These are phyloP conservation scores for Sminthurinus aureus DNA, from an alignment of 2,888 invertebrate genomes.

Conservation along the genomic window DNA sequence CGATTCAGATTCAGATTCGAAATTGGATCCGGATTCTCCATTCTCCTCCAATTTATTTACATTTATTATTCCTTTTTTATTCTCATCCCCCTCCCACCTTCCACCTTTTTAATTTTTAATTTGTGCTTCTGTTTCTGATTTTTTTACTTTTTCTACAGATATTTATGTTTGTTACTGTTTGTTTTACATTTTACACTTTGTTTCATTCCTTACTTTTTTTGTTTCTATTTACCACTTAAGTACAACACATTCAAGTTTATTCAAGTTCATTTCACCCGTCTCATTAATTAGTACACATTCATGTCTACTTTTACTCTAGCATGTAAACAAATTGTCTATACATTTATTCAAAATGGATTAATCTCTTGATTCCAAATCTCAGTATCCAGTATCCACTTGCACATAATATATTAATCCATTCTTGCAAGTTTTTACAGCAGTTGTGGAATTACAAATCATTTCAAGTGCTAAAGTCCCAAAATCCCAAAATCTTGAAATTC, in stretches of 20 bases:
- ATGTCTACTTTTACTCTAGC: no score
- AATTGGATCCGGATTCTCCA: neutral
- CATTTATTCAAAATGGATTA: no score
- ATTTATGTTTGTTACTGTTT: neutral
- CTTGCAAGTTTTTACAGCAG: no score
- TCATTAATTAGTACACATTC: no score
- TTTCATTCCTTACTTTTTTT: neutral
- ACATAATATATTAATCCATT: no score
- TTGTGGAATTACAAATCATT: no score
- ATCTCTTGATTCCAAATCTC: no score
- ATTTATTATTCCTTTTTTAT: neutral
- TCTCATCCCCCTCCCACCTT: conserved; percentile 1
- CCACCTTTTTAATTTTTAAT: neutral
- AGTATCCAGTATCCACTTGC: no score
- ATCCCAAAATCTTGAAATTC: no score
- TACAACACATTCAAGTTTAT: neutral
- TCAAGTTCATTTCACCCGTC: no score
- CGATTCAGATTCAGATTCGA: neutral
- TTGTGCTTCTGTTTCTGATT: neutral
- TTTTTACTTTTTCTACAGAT: neutral
- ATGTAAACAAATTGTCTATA: no score
- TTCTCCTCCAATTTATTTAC: neutral
- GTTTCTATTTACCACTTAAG: neutral
- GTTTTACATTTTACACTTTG: neutral
- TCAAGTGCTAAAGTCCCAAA: no score